Evolutionary conservation across 2,797 vertebrate genomes (phyloP), one percentile per base, ranked within the genome.

Genomic region (Pelochelys cantorii): DNA sequence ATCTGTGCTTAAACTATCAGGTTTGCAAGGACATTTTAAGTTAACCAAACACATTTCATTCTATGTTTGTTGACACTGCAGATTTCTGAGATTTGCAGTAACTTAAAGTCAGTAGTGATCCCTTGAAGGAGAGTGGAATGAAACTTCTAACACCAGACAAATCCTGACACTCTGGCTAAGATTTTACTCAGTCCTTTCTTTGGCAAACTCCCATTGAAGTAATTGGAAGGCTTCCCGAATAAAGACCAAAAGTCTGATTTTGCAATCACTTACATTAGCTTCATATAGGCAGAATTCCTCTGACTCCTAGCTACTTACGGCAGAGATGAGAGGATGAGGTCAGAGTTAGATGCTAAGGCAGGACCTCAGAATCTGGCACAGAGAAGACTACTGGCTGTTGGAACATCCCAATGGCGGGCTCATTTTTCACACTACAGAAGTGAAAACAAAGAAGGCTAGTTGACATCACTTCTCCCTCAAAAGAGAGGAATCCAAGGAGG

Each of bases 41-140:
- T 68, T 75, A 94, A 97, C 87, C 92, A 94, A 95, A 85, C 65
- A 60, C 62, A 88, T 94, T 97, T 95, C 92, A 95, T 88, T 95
- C 92, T 94, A 83, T 0, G 1, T 93, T 91, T 87, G 23, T 85
- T 77, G 59, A 77, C 56, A 0, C 68, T 94, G 92, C 92, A 95
- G 84, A 89, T 96, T 92, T 91, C 94, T 83, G 59, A 54, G 54
- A 90, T 92, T 92, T 25, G 4, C 5, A 48, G 65, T 74, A 14
- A 8, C 92, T 91, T 57, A 27, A 48, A 88, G 42, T 79, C 52
- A 84, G n/a, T n/a, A 25, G 29, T 0, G 3, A 83, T 88, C 37
- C 0, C 0, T 74, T 91, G 77, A 82, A 60, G 83, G 0, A 4
- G 86, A 92, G 53, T 48, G 53, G 91, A 84, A 55, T 37, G 75